Conservation (phyloP, 1,140 invertebrate genomes). For the Ladona fulva region DNA sequence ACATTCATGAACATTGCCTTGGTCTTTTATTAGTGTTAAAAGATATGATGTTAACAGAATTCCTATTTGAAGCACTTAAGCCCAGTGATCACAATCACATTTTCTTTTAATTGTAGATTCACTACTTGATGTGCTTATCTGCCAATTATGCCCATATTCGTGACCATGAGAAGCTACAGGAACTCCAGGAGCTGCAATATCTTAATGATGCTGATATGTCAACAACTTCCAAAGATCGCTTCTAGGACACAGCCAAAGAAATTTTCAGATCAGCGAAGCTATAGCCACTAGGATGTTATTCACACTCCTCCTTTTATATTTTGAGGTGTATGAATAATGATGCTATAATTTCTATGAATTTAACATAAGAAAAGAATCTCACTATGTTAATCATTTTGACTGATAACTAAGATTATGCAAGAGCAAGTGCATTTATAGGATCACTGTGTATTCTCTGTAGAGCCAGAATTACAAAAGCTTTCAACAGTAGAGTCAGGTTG, state of each 20-base stretch:
- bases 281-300: background rate
- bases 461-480: too few relatives aligned
- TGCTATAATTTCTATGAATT: too few relatives aligned
- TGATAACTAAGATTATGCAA: too few relatives aligned
- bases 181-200: slow-evolving; percentile 81
- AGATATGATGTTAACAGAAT: background rate
- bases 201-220: slow-evolving; percentile 60
- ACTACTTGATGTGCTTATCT: slow-evolving; percentile 89
- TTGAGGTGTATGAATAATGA: too few relatives aligned
- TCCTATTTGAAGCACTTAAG: background rate
- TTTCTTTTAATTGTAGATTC: slow-evolving; percentile 49
- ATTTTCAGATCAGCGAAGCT: slow-evolving; percentile 40
- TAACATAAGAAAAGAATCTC: too few relatives aligned
- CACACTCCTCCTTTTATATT: background rate
- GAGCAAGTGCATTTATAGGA: too few relatives aligned
- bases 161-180: slow-evolving; percentile 86
- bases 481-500: too few relatives aligned
- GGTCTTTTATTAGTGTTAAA: too few relatives aligned
- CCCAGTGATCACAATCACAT: background rate
- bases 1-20: too few relatives aligned
- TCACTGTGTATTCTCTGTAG: too few relatives aligned
- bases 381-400: too few relatives aligned
- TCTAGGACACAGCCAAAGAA: slow-evolving; percentile 61
- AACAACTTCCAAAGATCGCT: slow-evolving; percentile 31
- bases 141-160: slow-evolving; percentile 93